Evolutionary conservation across 2,113 vertebrate genomes (phyloP), one percentile per base, ranked within the genome.

Genomic region (Psophia crepitans): DNA sequence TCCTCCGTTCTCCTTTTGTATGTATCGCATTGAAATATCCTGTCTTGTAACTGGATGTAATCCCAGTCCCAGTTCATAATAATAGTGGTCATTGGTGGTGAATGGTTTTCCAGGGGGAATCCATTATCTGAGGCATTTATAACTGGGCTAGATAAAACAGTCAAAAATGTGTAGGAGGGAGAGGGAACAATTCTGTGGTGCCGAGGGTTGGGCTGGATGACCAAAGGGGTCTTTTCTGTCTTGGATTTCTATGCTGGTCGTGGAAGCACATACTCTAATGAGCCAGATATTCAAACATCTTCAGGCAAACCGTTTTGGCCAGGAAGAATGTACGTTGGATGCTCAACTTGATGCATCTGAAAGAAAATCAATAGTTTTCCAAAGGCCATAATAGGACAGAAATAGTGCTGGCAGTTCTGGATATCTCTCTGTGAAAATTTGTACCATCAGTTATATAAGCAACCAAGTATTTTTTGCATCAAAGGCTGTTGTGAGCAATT

Each of bases 391-490:
- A 93, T 93, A 93, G 80, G 66, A 94, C 94, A 95, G 91, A 97
- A 97, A 97, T 97, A 95, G 82, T 85, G 19, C 87, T 97, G 97
- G 92, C 95, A 96, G 85, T 86, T 96, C 90, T 93, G 77, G 84
- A 53, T 93, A 92, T 74, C 95, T 90, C 53, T 90, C 56, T 88
- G 58, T 90, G 93, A 96, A 89, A 89, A 92, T 83, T 73, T 90
- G 46, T 94, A 76, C 74, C 89, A 77, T 84, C 88, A 33, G 2
- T 96, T 97, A 95, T 89, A 95, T 93, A 96, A 96, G 90, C 54
- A 84, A 82, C 51, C 16, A 84, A 92, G 88, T 95, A 43, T 80
- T 93, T 96, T 93, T 94, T 95, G 79, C 89, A 74, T 96, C 94
- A 97, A 93, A 96, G 76, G 83, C 83, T 93, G 48, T 74, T 89